phyloP scores from a whole-genome alignment of 2,797 vertebrate genomes.

The Sphaeramia orbicularis region DNA sequence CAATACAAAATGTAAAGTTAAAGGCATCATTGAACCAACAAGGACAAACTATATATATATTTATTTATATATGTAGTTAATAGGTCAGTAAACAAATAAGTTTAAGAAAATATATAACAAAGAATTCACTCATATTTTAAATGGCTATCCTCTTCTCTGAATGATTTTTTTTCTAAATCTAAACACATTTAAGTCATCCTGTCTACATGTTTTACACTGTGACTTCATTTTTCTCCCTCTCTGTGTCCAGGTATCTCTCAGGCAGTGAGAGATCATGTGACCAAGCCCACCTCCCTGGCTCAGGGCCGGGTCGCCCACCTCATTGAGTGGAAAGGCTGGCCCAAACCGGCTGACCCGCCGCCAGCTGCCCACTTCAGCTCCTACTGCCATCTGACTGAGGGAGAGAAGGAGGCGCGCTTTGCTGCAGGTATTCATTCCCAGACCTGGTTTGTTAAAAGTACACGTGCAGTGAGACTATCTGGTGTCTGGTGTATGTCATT shows the following conservation, averaged over 20 bases:
- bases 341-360: slow-evolving; percentile 90
- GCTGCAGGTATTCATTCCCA: slow-evolving; percentile 88
- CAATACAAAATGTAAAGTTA: too few relatives aligned
- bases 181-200: too few relatives aligned
- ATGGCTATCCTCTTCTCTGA: too few relatives aligned
- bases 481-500: slow-evolving; percentile 2
- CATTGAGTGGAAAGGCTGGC: slow-evolving; percentile 99
- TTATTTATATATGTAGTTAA: too few relatives aligned
- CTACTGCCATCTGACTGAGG: slow-evolving; percentile 95
- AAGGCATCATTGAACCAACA: too few relatives aligned
- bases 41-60: too few relatives aligned
- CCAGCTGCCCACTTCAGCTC: slow-evolving; percentile 91
- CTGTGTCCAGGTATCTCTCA: slow-evolving; percentile 91
- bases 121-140: too few relatives aligned
- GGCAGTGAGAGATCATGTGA: slow-evolving; percentile 97
- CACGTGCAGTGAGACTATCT: slow-evolving; percentile 1
- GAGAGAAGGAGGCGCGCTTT: slow-evolving; percentile 98
- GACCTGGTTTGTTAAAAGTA: not conserved
- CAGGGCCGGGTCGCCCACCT: slow-evolving; percentile 98
- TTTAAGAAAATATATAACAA: too few relatives aligned
- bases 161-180: too few relatives aligned
- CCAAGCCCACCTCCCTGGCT: slow-evolving; percentile 97
- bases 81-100: too few relatives aligned
- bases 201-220: not conserved
- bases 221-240: slow-evolving; percentile 4